phyloP scores from a whole-genome alignment of 2,797 vertebrate genomes.

The Pelodytes ibericus region DNA sequence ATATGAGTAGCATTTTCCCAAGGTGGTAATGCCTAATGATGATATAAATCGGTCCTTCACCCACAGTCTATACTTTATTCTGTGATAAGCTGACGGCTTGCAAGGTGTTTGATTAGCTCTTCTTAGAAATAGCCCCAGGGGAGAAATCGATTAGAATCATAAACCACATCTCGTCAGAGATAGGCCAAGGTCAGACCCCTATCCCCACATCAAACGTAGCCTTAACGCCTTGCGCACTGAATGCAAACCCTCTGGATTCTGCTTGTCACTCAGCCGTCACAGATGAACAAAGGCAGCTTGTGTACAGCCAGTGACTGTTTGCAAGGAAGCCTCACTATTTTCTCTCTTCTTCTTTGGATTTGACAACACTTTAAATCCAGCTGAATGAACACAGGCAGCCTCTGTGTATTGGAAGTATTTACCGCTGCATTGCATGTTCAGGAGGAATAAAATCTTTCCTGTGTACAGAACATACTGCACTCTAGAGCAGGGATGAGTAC shows the following conservation, averaged over 20 bases:
- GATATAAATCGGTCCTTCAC: not conserved
- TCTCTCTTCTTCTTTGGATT: slow-evolving; percentile 35
- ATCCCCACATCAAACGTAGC: slow-evolving; percentile 54
- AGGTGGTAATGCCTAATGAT: not conserved
- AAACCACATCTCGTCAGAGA: slow-evolving; percentile 60
- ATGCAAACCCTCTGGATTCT: slow-evolving; percentile 32
- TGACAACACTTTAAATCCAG: slow-evolving; percentile 53
- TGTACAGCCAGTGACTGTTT: slow-evolving; percentile 14
- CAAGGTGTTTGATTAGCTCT: slow-evolving; percentile 52
- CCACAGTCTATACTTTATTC: slow-evolving; percentile 15
- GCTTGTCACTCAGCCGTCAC: slow-evolving; percentile 4
- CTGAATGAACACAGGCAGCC: slow-evolving; percentile 55
- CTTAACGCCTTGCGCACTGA: slow-evolving; percentile 44
- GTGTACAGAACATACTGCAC: slow-evolving; percentile 24
- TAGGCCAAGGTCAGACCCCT: slow-evolving; percentile 47
- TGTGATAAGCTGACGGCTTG: not conserved
- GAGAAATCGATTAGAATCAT: slow-evolving; percentile 62
- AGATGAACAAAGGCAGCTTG: slow-evolving; percentile 35
- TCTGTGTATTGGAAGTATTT: slow-evolving; percentile 43
- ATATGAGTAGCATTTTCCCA: not conserved
- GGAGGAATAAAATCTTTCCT: slow-evolving; percentile 39
- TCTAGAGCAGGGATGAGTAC: slow-evolving; percentile 2
- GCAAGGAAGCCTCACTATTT: slow-evolving; percentile 6
- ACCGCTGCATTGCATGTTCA: slow-evolving; percentile 44
- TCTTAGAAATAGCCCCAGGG: slow-evolving; percentile 44